Conservation (phyloP, 2,113 vertebrate genomes). For the Gambusia affinis region DNA sequence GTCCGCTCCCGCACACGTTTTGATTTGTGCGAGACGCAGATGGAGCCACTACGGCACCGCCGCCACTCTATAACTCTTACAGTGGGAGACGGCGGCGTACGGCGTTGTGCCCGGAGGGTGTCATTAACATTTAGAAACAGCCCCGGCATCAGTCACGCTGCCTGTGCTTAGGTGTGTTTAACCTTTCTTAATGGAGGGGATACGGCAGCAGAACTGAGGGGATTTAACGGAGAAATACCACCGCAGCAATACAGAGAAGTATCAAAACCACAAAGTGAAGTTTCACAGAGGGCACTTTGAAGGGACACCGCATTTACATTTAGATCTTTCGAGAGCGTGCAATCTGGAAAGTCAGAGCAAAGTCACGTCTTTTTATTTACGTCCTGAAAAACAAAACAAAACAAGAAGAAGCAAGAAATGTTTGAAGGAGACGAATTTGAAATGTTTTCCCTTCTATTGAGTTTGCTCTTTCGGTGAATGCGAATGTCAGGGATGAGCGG, state of each 20-base stretch:
- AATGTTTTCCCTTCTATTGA: conserved; percentile 29
- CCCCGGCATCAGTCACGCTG: conserved; percentile 69
- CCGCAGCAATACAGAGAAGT: conserved; percentile 41
- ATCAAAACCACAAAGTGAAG: conserved; percentile 49
- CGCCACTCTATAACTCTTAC: conserved; percentile 59
- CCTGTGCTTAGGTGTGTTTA: conserved; percentile 78
- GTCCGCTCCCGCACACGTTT: conserved; percentile 20
- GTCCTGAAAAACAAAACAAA: neutral
- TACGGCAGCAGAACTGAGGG: conserved; percentile 60
- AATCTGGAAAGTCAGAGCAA: conserved; percentile 53
- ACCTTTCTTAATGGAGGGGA: conserved; percentile 68
- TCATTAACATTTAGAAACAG: conserved; percentile 80
- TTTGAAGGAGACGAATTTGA: neutral
- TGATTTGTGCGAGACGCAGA: conserved; percentile 65
- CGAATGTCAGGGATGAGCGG: conserved; percentile 40
- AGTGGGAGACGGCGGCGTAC: conserved; percentile 51
- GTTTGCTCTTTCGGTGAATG: conserved; percentile 32
- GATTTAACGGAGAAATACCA: conserved; percentile 62
- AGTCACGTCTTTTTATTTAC: conserved; percentile 34
- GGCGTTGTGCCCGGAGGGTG: conserved; percentile 67
- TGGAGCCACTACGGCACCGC: conserved; percentile 75
- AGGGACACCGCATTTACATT: conserved; percentile 42
- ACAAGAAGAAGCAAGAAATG: neutral
- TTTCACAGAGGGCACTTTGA: conserved; percentile 37
- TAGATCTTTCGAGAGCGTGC: conserved; percentile 18